Conservation (phyloP, 2,797 vertebrate species). For the Microchirus variegatus region DNA sequence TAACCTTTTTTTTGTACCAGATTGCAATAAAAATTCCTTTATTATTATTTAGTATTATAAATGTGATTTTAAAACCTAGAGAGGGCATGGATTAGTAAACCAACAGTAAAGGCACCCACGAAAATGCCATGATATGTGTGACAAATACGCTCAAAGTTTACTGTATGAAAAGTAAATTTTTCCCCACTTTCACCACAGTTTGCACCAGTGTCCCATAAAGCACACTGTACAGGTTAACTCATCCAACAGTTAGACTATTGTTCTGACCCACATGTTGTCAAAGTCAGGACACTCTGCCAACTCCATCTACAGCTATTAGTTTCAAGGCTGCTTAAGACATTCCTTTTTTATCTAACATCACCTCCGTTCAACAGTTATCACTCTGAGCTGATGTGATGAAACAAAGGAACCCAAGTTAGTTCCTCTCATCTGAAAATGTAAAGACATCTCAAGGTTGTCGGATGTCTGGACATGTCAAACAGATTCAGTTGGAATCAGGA, state of each 20-base stretch:
- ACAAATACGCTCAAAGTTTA: no score
- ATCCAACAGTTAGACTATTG: conserved; percentile 8
- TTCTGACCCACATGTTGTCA: conserved; percentile 27
- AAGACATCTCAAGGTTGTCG: conserved; percentile 62
- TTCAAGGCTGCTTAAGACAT: conserved; percentile 30
- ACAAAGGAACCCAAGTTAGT: conserved; percentile 3
- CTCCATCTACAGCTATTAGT: conserved; percentile 46
- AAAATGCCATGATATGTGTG: no score
- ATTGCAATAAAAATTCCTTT: background rate
- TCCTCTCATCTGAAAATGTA: conserved; percentile 6
- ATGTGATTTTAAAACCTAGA: no score
- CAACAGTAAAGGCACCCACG: no score
- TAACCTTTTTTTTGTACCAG: background rate
- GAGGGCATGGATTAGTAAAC: no score
- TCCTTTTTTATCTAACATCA: conserved; percentile 39
- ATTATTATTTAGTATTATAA: background rate
- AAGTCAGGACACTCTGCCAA: conserved; percentile 29
- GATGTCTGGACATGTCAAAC: conserved; percentile 27
- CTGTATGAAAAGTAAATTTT: background rate
- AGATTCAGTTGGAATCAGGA: conserved; percentile 40
- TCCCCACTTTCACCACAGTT: conserved; percentile 7
- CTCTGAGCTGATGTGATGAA: conserved; percentile 31
- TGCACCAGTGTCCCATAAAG: conserved; percentile 10
- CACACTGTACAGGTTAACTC: conserved; percentile 14
- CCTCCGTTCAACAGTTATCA: conserved; percentile 22